Evolutionary conservation across 2,113 vertebrate species (phyloP), one percentile per base, ranked within the genome.

Genomic region (Tonatia bakeri): DNA sequence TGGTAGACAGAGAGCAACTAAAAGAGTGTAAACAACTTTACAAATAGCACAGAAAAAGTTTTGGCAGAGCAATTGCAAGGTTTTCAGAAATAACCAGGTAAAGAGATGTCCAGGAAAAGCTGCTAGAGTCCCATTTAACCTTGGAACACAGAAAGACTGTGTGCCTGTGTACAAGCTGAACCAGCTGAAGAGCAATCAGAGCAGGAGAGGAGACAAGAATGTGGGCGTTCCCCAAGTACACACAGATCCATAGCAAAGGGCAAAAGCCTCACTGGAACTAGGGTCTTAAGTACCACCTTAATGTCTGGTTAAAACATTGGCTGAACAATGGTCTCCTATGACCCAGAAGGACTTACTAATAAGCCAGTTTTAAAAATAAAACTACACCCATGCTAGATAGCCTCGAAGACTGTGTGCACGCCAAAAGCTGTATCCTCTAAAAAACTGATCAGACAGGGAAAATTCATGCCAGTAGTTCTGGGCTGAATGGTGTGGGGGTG

Each of bases 291-390:
- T 40, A 75, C 5, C 45, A 36, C 4, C 1, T 95, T 82, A 43
- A 43, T 43, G 16, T 82, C 31, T 82, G 56, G 26, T 61, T 43
- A 61, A 73, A 96, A 52, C 19, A 84, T 6, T 47, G 36, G 40
- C 9, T 67, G 45, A 72, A 56, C 1, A 13, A n/a, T 50, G 64
- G 65, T 47, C 8, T 56, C n/a, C 33, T 73, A 2, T 56, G 16
- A 54, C 12, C 14, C 17, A 61, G 24, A 93, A 84, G 15, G 7
- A 95, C 69, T 80, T 76, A 76, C 36, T 72, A 82, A n/a, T n/a
- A 70, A 70, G 22, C 2, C 26, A 76, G 14, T 16, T 73, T 72
- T 73, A 87, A 61, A 52, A 89, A 76, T 64, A 94, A 94, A 90
- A 38, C 40, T 31, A 65, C 2, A 28, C 3, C 33, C 52, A 72